Evolutionary conservation across 92 coral and sea anemone species (phyloP), one percentile per base, ranked within the genome.

Genomic region (Umimayanthus chanpuru): DNA sequence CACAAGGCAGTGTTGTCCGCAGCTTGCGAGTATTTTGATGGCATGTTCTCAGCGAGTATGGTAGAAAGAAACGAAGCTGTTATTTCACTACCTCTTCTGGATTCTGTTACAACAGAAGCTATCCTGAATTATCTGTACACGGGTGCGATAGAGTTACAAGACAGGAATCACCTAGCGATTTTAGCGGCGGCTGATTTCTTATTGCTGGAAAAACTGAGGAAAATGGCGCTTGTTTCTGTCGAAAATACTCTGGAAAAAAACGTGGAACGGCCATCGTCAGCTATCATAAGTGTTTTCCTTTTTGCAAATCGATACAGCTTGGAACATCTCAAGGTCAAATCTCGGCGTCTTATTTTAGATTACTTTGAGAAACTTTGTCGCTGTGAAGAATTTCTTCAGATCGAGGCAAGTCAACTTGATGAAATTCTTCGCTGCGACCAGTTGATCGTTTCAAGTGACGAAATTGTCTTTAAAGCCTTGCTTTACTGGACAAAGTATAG

Each of bases 281-380:
- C 55, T 23, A n/a, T 81, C 12, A 9, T 81, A 3, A 66, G 61
- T 1, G 38, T 68, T 23, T 81, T 81, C 47, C 39, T 65, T 38
- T 21, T 43, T 66, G 86, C 76, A 65, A 74, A 81, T 81, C 58
- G 56, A 68, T 68, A 43, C 53, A 81, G 71, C n/a, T 36, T 66
- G 16, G 68, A 66, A 43, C 30, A 81, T 38, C 32, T 81, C 38
- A 81, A 66, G 58, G 36, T 32, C 56, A 81, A 39, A 81, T 81
- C 76, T 38, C 86, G 76, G 23, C 86, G 75, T 32, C 8, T 81
- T 0, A 38, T 81, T 39, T 81, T 65, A 65, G 73, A 81, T 29
- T 4, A 65, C 14, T 81, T 81, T 81, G 85, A 81, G 30, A 21
- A 81, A 67, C 74, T 81, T 81, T 38, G 67, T 81, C 32, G 74